Evolutionary conservation across 2,113 vertebrate species (phyloP).

Genomic region (Tylochromis polylepis): DNA sequence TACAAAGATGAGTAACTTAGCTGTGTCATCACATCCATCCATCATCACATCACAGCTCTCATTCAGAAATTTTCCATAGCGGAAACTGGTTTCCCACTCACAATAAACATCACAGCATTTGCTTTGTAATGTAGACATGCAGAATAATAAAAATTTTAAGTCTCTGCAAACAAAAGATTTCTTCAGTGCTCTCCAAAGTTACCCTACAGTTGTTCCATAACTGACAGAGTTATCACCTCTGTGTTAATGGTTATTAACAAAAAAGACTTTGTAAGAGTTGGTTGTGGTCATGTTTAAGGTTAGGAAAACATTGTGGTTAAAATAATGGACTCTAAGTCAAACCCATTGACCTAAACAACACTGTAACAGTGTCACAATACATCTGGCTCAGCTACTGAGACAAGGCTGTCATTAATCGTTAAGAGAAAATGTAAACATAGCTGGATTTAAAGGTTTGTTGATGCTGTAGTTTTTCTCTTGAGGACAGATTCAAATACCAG

Average conservation of each 20-base stretch:
- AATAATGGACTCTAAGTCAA: background rate
- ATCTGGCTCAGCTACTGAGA: background rate
- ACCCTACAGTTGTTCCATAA: background rate
- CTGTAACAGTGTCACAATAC: background rate
- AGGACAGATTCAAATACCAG: background rate
- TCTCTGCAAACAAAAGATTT: background rate
- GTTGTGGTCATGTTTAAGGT: background rate
- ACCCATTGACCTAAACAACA: background rate
- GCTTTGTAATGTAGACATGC: background rate
- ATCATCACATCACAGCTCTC: background rate
- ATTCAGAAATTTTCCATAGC: background rate
- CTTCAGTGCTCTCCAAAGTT: background rate
- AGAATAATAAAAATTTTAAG: accelerated
- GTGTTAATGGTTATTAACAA: background rate
- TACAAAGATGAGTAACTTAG: background rate
- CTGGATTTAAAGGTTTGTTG: background rate
- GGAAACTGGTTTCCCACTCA: background rate
- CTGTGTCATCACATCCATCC: background rate
- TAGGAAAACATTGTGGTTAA: conserved; percentile 1
- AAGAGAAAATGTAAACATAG: background rate
- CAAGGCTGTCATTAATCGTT: background rate
- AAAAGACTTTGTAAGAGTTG: background rate
- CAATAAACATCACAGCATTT: background rate
- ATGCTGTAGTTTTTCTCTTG: background rate
- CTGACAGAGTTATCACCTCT: background rate